Base-by-base conservation (phyloP, 2,888 invertebrate species). In the Scaptomyza cyrtandrae region DNA sequence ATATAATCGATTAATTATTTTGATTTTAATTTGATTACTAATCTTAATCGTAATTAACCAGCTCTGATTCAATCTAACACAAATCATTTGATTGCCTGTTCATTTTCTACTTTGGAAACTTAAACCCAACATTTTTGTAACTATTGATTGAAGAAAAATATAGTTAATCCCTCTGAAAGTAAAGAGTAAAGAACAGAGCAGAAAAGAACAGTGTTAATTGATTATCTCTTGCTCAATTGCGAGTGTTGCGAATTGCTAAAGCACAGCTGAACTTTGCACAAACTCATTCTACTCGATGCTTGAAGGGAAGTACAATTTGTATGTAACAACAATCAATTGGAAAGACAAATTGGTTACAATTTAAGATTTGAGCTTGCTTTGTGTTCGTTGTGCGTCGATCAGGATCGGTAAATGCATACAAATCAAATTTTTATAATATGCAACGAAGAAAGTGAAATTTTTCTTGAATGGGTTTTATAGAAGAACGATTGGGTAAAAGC, bases 221-320 rank as follows among this genome's bases (percentile, higher is more conserved):
- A 35, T 35, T 35, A 35, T 13, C 35, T 4, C 13, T 13, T 35
- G 35, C 13, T 11, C 4, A 13, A 35, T 13, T 13, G 35, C 13
- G 35, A 6, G 37, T 37, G n/a, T 37, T 37, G n/a, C n/a, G 6
- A 37, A 14, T 33, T 58, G 65, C 63, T 53, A 54, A 52, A 69
- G 48, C 53, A 56, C 56, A 53, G 19, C 29, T 24, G 3, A 54
- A 64, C 73, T 72, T 72, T n/a, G 7, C 19, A 19, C 19, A 19
- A 19, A 19, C 19, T 19, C 19, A 19, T 19, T 19, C 24, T n/a
- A 37, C n/a, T n/a, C 6, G n/a, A 2, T n/a, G n/a, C 35, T 37
- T 35, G 10, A 27, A 71, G 73, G 67, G 59, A 73, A 71, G 59
- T 73, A 73, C 74, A 73, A 53, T 60, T 29, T 35, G 16, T 29